Base-by-base conservation (phyloP, 37 sponge, comb jelly and placozoan species). In the Spongilla lacustris region DNA sequence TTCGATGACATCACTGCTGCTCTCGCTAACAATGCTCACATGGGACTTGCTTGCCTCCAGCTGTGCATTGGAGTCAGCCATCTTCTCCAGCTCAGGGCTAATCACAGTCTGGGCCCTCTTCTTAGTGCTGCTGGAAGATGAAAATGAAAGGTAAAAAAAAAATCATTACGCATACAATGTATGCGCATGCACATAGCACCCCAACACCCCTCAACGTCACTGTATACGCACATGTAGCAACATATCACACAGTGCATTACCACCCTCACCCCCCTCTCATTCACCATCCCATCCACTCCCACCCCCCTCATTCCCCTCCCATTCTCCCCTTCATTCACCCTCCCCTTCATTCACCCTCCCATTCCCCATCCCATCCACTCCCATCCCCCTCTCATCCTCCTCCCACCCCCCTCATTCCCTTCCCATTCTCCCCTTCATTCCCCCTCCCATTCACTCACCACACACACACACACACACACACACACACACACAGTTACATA, bases 261-360 rank as follows among this genome's bases (percentile, higher is more conserved):
- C 58, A 6, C 58, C 29, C 81, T 17, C 58, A 6, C 58, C 29
- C 81, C 79, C 74, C n/a, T 32, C 27, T 73, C 86, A 86, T 73
- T 86, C 50, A 28, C 22, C 49, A n/a, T 76, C 14, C 13, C 35
- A 48, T 12, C 35, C 71, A 29, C 85, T 36, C n/a, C 48, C 37
- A 66, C 77, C 36, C 76, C 68, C 41, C 70, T 69, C 34, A 29
- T 31, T 1, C 11, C 26, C 6, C 76, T 41, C 11, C 26, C 6
- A 68, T 41, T 22, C 38, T 17, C 68, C 2, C 1, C 66, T 29
- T 0, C 23, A 10, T 24, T 11, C 66, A 28, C 33, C 67, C 77
- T 30, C 66, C 36, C 76, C 66, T 68, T 0, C 32, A 26, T n/a
- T n/a, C n/a, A n/a, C n/a, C n/a, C n/a, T n/a, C n/a, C n/a, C n/a